Conservation (phyloP, 2,888 invertebrate genomes). For the Gortyna flavago region DNA sequence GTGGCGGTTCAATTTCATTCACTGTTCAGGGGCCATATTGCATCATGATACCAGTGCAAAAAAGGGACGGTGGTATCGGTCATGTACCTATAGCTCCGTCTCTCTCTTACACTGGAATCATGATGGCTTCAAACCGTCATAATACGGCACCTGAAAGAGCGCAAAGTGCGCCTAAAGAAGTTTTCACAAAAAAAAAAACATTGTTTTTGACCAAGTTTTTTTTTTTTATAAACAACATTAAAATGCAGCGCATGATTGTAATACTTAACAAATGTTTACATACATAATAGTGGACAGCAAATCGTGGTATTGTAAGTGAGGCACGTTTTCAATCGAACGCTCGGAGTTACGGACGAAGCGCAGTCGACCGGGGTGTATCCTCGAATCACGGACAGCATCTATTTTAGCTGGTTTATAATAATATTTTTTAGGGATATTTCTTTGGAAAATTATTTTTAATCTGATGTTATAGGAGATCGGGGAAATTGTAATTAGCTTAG, state of each 20-base stretch:
- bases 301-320: constrained; percentile 71
- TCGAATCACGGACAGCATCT: constrained; percentile 50
- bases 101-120: no score
- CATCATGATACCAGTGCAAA: no score
- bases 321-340: constrained; percentile 82
- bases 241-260: constrained; percentile 31
- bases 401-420: constrained; percentile 13
- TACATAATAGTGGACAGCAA: constrained; percentile 53
- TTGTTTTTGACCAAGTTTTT: neutral
- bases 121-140: no score
- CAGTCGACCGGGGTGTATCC: constrained; percentile 63
- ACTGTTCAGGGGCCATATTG: no score
- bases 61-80: no score
- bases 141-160: no score
- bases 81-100: no score
- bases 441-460: neutral
- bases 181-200: neutral
- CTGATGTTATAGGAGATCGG: neutral
- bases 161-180: neutral
- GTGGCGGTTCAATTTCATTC: neutral
- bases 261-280: constrained; percentile 23
- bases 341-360: constrained; percentile 61
- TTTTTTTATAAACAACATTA: constrained; percentile 7
- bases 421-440: neutral
- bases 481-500: neutral